These are phyloP conservation scores for Actinernus sp. DNA, from an alignment of 92 coral and sea anemone genomes.

Conservation along the genomic window DNA sequence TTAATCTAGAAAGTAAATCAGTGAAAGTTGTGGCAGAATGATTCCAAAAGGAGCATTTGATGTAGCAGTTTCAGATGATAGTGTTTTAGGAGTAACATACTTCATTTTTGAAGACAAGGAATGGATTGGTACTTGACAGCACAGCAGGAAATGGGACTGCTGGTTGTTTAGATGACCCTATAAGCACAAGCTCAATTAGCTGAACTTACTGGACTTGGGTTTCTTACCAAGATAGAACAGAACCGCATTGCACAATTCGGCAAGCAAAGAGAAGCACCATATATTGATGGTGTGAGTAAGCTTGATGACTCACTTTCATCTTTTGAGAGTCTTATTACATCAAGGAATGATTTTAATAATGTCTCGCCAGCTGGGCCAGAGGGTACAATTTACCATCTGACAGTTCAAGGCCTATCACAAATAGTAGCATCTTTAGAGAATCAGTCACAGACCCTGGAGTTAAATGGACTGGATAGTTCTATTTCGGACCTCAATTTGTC, in stretches of 20 bases:
- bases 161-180: conserved; percentile 64
- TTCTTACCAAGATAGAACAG: conserved; percentile 59
- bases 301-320: conserved; percentile 6
- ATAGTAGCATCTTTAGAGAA: conserved; percentile 35
- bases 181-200: conserved; percentile 46
- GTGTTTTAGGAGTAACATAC: conserved; percentile 34
- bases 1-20: conserved; percentile 18
- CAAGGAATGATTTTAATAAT: conserved; percentile 17
- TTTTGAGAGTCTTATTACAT: conserved; percentile 1
- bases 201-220: conserved; percentile 73
- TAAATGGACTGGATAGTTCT: conserved; percentile 9
- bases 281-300: background rate
- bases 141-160: conserved; percentile 50
- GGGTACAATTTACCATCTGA: conserved; percentile 46
- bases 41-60: conserved; percentile 57
- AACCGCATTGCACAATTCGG: conserved; percentile 30
- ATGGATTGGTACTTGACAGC: background rate
- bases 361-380: conserved; percentile 55
- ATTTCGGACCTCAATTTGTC: conserved; percentile 32
- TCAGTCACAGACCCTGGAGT: conserved; percentile 32
- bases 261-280: background rate
- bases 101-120: background rate
- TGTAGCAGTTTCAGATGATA: conserved; percentile 50
- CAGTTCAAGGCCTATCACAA: conserved; percentile 48
- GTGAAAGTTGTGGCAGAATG: conserved; percentile 21